Evolutionary conservation across 2,797 vertebrate species (phyloP).

Genomic region (Tadarida brasiliensis): DNA sequence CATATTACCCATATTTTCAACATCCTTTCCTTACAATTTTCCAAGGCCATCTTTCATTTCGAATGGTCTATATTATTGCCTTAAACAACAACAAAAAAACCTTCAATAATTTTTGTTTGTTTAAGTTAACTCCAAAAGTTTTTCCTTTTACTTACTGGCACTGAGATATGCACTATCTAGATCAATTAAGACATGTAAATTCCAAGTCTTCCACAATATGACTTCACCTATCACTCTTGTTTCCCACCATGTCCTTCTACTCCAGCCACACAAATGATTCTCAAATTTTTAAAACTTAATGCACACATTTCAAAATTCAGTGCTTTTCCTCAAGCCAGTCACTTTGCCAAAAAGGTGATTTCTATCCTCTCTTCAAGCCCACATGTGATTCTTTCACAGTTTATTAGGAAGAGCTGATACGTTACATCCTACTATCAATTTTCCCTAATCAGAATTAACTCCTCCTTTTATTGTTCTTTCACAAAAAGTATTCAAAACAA

Average conservation of each 20-base stretch:
- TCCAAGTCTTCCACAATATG: neutral
- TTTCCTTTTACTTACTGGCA: neutral
- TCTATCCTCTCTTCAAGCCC: neutral
- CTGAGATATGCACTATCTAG: neutral
- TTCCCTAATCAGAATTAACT: neutral
- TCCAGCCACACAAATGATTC: neutral
- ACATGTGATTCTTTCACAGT: neutral
- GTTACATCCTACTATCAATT: neutral
- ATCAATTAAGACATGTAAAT: neutral
- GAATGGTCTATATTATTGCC: neutral
- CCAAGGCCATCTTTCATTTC: neutral
- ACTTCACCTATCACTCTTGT: neutral
- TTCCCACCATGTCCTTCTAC: neutral
- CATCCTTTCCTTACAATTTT: neutral
- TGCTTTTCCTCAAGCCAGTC: neutral
- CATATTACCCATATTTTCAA: neutral
- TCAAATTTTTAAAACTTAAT: conserved; percentile 16
- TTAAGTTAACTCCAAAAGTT: neutral
- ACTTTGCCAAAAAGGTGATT: neutral
- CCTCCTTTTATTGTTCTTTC: neutral
- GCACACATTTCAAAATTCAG: neutral
- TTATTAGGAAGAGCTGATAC: neutral
- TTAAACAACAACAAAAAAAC: neutral
- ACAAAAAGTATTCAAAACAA: conserved; percentile 23
- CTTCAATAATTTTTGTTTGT: neutral